Evolutionary conservation across 2,797 vertebrate genomes (phyloP).

Genomic region (Nasua narica): DNA sequence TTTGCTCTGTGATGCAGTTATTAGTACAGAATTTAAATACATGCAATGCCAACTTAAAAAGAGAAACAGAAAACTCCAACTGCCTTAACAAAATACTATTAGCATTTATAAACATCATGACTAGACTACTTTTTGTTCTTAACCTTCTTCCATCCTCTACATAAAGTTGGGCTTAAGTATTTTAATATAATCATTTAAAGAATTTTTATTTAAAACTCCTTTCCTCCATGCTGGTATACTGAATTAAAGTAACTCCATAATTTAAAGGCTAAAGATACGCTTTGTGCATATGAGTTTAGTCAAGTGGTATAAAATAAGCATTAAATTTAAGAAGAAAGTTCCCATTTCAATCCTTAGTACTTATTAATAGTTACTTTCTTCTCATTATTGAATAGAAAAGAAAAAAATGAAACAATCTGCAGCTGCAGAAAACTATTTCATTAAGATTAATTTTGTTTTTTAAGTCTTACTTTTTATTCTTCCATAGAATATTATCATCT

Average conservation of each 20-base stretch:
- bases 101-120: neutral
- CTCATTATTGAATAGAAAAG: constrained; percentile 40
- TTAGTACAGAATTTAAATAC: constrained; percentile 20
- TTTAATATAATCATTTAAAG: neutral
- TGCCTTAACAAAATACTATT: constrained; percentile 50
- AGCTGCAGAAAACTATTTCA: constrained; percentile 28
- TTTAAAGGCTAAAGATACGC: neutral
- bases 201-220: neutral
- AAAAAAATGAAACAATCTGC: neutral
- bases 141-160: neutral
- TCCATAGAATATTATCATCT: constrained; percentile 27
- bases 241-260: neutral
- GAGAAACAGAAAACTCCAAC: constrained; percentile 52
- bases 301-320: constrained; percentile 33
- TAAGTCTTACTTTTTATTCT: constrained; percentile 18
- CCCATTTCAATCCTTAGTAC: neutral
- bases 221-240: neutral
- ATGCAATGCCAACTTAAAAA: constrained; percentile 6
- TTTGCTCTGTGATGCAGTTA: neutral
- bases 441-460: constrained; percentile 13
- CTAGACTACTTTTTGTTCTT: constrained; percentile 30
- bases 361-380: constrained; percentile 33
- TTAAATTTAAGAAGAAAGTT: constrained; percentile 48
- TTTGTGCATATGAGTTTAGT: neutral
- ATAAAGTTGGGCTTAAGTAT: neutral